phyloP scores from a whole-genome alignment of 2,888 invertebrate species.

The Gonocerus acuteangulatus region DNA sequence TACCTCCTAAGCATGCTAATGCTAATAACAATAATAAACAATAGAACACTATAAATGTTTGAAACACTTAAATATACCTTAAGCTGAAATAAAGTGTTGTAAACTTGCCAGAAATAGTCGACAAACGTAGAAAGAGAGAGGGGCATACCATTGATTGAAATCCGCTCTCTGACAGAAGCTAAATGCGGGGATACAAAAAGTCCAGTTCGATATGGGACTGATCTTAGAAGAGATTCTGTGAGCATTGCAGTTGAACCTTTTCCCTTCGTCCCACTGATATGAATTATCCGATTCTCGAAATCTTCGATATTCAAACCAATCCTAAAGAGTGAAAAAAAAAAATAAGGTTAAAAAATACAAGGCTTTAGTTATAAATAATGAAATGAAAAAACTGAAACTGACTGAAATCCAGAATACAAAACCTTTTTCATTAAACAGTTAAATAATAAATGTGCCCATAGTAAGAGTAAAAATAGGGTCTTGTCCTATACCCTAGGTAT shows the following conservation, averaged over 20 bases:
- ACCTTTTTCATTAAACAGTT: no score
- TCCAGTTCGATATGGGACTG: constrained; percentile 79
- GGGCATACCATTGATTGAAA: constrained; percentile 76
- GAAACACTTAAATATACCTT: constrained; percentile 43
- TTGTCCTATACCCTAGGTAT: no score
- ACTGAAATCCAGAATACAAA: neutral
- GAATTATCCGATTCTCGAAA: constrained; percentile 65
- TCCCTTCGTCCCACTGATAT: constrained; percentile 95
- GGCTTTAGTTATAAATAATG: neutral
- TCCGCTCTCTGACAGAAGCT: constrained; percentile 81
- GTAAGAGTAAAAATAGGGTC: no score
- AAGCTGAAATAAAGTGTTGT: constrained; percentile 51
- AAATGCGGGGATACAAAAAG: constrained; percentile 96
- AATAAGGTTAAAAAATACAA: no score
- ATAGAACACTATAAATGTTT: neutral
- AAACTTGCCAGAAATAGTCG: constrained; percentile 73
- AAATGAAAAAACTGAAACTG: neutral
- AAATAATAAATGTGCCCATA: no score
- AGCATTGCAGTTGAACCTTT: constrained; percentile 95
- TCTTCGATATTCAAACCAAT: constrained; percentile 31
- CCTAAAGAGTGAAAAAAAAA: neutral
- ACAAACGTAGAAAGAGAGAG: constrained; percentile 67
- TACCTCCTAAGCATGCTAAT: no score
- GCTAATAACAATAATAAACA: neutral
- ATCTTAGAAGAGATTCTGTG: constrained; percentile 77